phyloP scores from a whole-genome alignment of 2,113 vertebrate species.

The Opisthocomus hoazin region DNA sequence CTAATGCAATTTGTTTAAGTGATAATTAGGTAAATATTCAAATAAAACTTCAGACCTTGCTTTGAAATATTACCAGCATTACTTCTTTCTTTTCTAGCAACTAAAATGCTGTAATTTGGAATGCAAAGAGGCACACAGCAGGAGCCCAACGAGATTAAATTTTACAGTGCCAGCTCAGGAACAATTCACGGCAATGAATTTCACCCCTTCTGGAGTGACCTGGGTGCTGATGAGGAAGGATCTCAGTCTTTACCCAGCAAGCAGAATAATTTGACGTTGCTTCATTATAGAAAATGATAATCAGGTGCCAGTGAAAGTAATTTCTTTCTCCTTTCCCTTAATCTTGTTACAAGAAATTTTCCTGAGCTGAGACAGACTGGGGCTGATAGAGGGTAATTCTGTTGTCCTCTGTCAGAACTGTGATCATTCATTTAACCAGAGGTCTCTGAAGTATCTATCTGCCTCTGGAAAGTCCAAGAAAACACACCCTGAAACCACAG shows the following conservation, averaged over 20 bases:
- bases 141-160: neutral
- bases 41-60: neutral
- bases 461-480: neutral
- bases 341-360: neutral
- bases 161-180: neutral
- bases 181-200: neutral
- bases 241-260: neutral
- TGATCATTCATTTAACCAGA: neutral
- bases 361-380: neutral
- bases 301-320: neutral
- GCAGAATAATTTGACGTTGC: neutral
- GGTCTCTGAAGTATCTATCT: neutral
- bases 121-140: neutral
- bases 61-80: neutral
- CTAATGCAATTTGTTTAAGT: neutral
- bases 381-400: neutral
- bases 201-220: neutral
- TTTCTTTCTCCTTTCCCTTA: neutral
- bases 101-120: neutral
- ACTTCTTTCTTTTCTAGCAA: neutral
- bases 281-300: neutral
- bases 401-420: neutral
- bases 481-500: neutral
- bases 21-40: neutral
- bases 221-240: neutral